Base-by-base conservation (phyloP, 2,797 vertebrate genomes). In the Acridotheres tristis region DNA sequence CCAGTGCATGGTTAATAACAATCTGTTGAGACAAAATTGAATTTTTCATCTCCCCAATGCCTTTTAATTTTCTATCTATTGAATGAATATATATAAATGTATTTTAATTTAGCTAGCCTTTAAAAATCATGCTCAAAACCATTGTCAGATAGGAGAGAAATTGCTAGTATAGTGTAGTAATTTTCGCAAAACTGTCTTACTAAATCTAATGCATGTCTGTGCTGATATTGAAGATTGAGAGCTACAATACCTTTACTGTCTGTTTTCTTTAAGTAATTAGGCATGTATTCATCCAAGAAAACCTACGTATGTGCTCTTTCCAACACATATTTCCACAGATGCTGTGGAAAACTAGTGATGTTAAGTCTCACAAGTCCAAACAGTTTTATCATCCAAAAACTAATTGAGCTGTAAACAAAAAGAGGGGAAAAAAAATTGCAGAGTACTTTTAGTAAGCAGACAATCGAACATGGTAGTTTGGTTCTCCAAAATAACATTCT, bases 181-280 rank as follows among this genome's bases (percentile, higher is more conserved):
- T 88, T 96, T 92, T 92, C 94, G 36, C 65, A 93, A 84, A 88
- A 77, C 57, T 93, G 76, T 19, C 61, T 87, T n/a, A 85, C 32
- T 11, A 94, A 91, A 78, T 81, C 58, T 67, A 96, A 59, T 9
- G 59, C 32, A 8, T 61, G 69, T 62, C 78, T 94, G 59, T 69
- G 51, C 36, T 77, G 55, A 76, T 82, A 78, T 21, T 73, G 63
- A 94, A 89, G 86, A 94, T 72, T 93, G 94, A 93, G 66, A 79
- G 59, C 68, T 92, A 66, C 74, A 94, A 82, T 92, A 90, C 13
- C 79, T 96, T 95, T 77, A 45, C 57, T 0, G 10, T 91, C 84
- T 93, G 59, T 6, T 66, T 96, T 96, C 93, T 81, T 73, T 38
- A 38, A 90, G 75, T 82, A 94, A 95, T 92, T 89, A 95, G 61